phyloP scores from a whole-genome alignment of 1,140 invertebrate species.

The Cotesia typhae region DNA sequence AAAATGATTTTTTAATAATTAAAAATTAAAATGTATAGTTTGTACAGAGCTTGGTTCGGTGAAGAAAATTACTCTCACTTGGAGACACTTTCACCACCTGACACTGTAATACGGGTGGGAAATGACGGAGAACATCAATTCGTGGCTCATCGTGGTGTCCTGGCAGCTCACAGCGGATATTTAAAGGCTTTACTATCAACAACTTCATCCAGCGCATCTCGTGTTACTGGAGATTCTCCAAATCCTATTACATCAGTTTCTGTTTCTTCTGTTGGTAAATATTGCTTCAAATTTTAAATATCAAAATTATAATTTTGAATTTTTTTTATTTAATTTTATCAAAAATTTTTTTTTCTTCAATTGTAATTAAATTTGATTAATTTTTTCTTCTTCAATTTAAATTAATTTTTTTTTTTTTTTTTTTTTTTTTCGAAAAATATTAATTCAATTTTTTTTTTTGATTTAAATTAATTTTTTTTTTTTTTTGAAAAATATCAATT shows the following conservation, averaged over 20 bases:
- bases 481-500: no score
- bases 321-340: background rate
- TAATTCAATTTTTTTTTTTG: no score
- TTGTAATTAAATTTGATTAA: no score
- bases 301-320: conserved; percentile 13
- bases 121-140: conserved; percentile 72
- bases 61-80: conserved; percentile 54
- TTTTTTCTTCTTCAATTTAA: no score
- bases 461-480: background rate
- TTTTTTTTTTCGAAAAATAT: no score
- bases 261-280: conserved; percentile 63
- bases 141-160: conserved; percentile 72
- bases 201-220: conserved; percentile 39
- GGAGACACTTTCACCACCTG: conserved; percentile 66
- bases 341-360: background rate
- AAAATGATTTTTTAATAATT: conserved; percentile 1
- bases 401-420: no score
- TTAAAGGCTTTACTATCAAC: conserved; percentile 54
- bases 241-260: conserved; percentile 52
- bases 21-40: conserved; percentile 57
- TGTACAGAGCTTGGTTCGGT: conserved; percentile 75
- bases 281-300: no score
- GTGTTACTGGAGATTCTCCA: conserved; percentile 39
- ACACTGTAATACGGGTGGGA: conserved; percentile 73
- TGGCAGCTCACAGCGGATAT: conserved; percentile 79